Percentiles rank a stretch among this genome's conserved stretches.
These are phyloP conservation scores for Mechanitis mazaeus DNA, from an alignment of 2,888 invertebrate genomes.

Conservation along the genomic window DNA sequence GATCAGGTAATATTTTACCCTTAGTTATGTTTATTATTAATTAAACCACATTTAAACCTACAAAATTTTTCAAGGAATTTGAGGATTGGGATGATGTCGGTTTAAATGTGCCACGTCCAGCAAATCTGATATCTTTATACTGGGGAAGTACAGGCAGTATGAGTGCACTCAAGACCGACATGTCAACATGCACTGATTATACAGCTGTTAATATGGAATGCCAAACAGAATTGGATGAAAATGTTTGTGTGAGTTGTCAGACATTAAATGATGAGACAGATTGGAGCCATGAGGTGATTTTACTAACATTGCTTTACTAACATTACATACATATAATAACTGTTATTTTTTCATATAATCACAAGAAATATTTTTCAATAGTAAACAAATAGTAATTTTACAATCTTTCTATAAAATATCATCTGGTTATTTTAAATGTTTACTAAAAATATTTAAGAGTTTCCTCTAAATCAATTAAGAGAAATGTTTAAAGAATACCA, in stretches of 20 bases:
- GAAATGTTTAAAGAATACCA: no score
- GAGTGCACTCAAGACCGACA: constrained; percentile 59
- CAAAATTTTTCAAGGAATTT: constrained; percentile 78
- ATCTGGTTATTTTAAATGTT: no score
- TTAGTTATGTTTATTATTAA: background rate
- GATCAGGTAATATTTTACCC: constrained; percentile 78
- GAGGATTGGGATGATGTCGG: constrained; percentile 96
- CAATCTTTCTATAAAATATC: no score
- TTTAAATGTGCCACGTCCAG: constrained; percentile 88
- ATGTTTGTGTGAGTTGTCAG: constrained; percentile 65
- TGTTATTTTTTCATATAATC: background rate
- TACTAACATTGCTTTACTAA: constrained; percentile 22
- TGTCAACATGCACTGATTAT: constrained; percentile 67
- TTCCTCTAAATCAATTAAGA: no score
- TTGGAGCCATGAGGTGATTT: constrained; percentile 67
- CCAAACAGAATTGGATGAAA: constrained; percentile 71
- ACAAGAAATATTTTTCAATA: no score
- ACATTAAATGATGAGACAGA: constrained; percentile 55
- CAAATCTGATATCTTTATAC: constrained; percentile 82
- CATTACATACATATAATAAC: background rate
- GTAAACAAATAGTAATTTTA: no score
- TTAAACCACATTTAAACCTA: no score
- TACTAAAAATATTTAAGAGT: no score
- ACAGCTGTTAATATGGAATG: constrained; percentile 46
- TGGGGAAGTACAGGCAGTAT: constrained; percentile 70